These are phyloP conservation scores for Linurgus olivaceus DNA, from an alignment of 2,797 vertebrate species.

Conservation along the genomic window DNA sequence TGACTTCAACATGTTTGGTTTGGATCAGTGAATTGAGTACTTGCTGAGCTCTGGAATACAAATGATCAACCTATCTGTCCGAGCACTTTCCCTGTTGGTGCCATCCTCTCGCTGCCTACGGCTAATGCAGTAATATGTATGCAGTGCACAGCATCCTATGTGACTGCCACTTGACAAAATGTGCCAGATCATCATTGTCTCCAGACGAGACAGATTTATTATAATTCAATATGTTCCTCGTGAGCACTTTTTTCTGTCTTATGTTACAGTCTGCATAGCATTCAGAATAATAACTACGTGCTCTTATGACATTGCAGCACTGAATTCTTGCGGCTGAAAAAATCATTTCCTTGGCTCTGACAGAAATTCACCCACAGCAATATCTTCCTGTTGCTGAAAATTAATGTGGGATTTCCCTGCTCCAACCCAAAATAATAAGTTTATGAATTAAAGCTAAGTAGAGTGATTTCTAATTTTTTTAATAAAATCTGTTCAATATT, in stretches of 20 bases:
- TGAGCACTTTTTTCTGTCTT: constrained; percentile 69
- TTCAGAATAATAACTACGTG: constrained; percentile 65
- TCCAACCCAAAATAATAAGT: background rate
- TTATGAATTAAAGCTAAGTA: background rate
- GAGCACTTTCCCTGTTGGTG: constrained; percentile 53
- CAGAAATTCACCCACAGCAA: constrained; percentile 9
- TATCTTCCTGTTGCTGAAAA: background rate
- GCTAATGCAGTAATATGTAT: constrained; percentile 74
- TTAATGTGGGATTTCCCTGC: constrained; percentile 16
- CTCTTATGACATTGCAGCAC: constrained; percentile 54
- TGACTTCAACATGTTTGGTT: constrained; percentile 71
- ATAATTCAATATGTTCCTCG: constrained; percentile 75
- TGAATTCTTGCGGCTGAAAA: constrained; percentile 43
- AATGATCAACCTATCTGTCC: constrained; percentile 68
- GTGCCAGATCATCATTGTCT: constrained; percentile 75
- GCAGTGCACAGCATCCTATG: constrained; percentile 67
- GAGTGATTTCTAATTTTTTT: background rate
- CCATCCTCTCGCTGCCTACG: constrained; percentile 25
- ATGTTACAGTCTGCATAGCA: constrained; percentile 61
- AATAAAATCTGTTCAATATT: background rate
- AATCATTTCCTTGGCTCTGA: constrained; percentile 9
- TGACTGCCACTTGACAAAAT: constrained; percentile 75
- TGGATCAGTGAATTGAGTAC: constrained; percentile 70
- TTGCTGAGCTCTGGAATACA: constrained; percentile 73
- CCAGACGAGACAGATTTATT: constrained; percentile 75